Base-by-base conservation (phyloP, 2,113 vertebrate species). In the Malurus melanocephalus region DNA sequence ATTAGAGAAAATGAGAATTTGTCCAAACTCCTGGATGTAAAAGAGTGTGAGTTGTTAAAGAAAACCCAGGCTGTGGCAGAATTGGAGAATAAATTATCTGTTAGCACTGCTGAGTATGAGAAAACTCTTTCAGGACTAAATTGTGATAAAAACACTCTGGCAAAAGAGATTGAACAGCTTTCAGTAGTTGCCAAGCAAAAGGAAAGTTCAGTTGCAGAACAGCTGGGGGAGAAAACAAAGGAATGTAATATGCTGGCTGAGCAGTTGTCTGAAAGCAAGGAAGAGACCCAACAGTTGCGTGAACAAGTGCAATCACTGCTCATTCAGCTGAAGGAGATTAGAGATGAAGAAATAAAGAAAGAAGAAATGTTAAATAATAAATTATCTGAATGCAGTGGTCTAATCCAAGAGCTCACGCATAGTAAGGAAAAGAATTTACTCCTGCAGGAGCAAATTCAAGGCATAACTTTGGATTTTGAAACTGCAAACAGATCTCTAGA, bases 381-480 rank as follows among this genome's bases (percentile, higher is more conserved):
- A 87, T 74, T 33, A 17, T 90, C 93, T 45, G 97, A 97, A 73
- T 81, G 95, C 40, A 96, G 92, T 85, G 84, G 65, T 53, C 93
- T 96, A 86, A 94, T 92, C 66, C 84, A 93, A 43, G 96, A 98
- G 48, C 89, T 98, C 60, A 79, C 88, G 74, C 93, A 94, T 13
- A 96, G 96, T 15, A 96, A 98, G 76, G 97, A 98, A 60, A 96
- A 96, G 5, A 66, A 97, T 5, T 83, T 95, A 0, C 82, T 96
- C 55, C 95, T 98, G 35, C 96, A 98, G 92, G 96, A 98, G 28
- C 97, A 98, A 92, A 92, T 97, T 28, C 88, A 92, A 24, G 97
- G 94, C 10, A 35, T 98, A 28, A 97, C 96, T 92, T 82, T 95
- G 14, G 96, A 94, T 43, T 93, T 98, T 18, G 87, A 96, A 93